These are phyloP conservation scores for Beroe forskalii DNA, from an alignment of 37 sponge, comb jelly and placozoan genomes.

Conservation along the genomic window DNA sequence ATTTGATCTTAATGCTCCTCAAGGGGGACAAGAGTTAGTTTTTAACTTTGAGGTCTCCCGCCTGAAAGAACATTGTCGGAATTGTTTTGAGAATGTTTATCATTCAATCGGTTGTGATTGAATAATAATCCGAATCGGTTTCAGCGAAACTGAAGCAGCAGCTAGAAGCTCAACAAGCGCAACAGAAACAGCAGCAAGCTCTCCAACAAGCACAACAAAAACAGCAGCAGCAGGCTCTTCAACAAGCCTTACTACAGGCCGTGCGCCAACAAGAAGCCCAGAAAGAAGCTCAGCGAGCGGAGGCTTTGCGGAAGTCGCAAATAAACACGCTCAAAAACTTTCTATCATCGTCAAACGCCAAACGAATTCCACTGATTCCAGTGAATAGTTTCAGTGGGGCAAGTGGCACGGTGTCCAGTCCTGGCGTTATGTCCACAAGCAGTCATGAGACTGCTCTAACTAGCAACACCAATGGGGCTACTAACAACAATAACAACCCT, in stretches of 20 bases:
- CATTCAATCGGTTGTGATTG: no score
- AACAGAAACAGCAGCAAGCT: slow-evolving; percentile 4
- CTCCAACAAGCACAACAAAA: slow-evolving; percentile 21
- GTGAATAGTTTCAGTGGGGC: background rate
- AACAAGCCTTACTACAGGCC: background rate
- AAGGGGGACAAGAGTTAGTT: no score
- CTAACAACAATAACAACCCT: background rate
- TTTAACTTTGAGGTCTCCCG: no score
- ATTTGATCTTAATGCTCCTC: no score
- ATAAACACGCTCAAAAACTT: slow-evolving; percentile 12
- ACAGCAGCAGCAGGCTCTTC: slow-evolving; percentile 6
- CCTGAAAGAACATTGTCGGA: no score
- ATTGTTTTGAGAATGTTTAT: no score
- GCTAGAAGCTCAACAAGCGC: background rate
- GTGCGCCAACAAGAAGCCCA: background rate
- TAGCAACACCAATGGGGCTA: background rate
- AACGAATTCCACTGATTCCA: background rate
- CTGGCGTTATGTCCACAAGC: no score
- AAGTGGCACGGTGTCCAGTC: background rate
- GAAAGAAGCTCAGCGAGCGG: no score
- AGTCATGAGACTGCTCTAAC: no score
- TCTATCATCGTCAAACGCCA: background rate
- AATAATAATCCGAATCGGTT: no score
- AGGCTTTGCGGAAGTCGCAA: background rate
- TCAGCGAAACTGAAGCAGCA: background rate